Conservation (phyloP, 2,888 invertebrate genomes). For the Torymus auratus region DNA sequence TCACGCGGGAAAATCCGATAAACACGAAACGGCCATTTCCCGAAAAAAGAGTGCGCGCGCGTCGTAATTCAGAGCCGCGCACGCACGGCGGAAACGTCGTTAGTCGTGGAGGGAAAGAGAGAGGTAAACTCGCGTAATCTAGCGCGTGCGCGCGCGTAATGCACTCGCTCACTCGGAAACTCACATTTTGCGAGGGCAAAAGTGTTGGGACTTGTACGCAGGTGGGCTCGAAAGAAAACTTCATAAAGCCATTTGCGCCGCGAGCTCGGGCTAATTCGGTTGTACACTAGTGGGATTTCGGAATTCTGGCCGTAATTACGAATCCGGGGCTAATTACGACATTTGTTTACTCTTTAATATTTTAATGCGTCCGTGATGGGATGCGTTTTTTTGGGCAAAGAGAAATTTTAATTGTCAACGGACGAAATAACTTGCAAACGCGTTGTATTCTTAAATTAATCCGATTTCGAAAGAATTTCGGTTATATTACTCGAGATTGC, state of each 20-base stretch:
- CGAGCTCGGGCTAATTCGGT: slow-evolving; percentile 19
- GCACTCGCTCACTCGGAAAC: slow-evolving; percentile 26
- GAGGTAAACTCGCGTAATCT: slow-evolving; percentile 31
- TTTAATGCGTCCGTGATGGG: slow-evolving; percentile 14
- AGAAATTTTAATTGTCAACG: too few relatives aligned
- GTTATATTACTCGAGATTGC: too few relatives aligned
- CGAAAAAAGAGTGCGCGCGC: background rate
- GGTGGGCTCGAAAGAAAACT: slow-evolving; percentile 24
- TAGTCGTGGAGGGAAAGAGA: background rate
- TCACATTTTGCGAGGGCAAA: slow-evolving; percentile 13
- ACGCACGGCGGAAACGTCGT: slow-evolving; percentile 18
- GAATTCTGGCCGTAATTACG: slow-evolving; percentile 15
- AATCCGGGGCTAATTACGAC: slow-evolving; percentile 21
- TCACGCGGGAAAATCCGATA: slow-evolving; percentile 13
- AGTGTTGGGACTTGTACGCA: background rate
- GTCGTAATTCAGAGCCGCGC: slow-evolving; percentile 7
- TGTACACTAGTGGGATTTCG: background rate
- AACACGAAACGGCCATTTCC: slow-evolving; percentile 29
- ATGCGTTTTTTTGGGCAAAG: too few relatives aligned
- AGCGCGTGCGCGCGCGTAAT: slow-evolving; percentile 19
- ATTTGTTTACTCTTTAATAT: slow-evolving; percentile 8
- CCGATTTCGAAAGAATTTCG: too few relatives aligned
- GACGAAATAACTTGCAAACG: too few relatives aligned
- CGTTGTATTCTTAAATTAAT: too few relatives aligned
- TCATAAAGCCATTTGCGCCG: slow-evolving; percentile 30